phyloP scores from a whole-genome alignment of 2,113 vertebrate species.

The Pavo muticus region DNA sequence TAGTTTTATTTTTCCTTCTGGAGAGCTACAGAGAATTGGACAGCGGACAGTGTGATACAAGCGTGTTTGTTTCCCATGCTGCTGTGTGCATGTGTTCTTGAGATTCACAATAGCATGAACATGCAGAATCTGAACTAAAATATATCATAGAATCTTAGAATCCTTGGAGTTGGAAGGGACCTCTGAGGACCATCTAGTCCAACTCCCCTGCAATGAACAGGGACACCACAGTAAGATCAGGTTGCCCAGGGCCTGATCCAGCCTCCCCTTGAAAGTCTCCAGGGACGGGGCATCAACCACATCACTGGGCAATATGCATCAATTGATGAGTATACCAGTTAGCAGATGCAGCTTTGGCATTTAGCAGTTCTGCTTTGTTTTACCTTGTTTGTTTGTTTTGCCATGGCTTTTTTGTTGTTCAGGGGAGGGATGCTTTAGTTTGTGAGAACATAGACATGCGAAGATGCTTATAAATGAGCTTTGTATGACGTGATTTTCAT shows the following conservation, averaged over 20 bases:
- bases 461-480: background rate
- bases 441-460: background rate
- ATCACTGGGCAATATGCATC: too few species aligned
- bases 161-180: too few species aligned
- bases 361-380: background rate
- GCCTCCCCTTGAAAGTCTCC: too few species aligned
- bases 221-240: too few species aligned
- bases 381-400: background rate
- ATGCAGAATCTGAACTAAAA: background rate
- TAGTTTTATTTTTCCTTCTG: background rate
- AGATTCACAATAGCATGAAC: background rate
- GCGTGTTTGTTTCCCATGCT: background rate
- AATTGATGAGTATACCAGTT: background rate
- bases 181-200: too few species aligned
- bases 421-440: background rate
- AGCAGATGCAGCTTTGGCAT: background rate
- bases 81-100: background rate
- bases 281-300: too few species aligned
- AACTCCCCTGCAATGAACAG: too few species aligned
- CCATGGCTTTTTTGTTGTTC: background rate
- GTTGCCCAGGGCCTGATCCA: too few species aligned
- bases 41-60: background rate
- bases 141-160: too few species aligned
- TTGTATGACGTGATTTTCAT: background rate
- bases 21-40: background rate